Conservation (phyloP, 2,888 invertebrate species). For the Leucophora obtusa region DNA sequence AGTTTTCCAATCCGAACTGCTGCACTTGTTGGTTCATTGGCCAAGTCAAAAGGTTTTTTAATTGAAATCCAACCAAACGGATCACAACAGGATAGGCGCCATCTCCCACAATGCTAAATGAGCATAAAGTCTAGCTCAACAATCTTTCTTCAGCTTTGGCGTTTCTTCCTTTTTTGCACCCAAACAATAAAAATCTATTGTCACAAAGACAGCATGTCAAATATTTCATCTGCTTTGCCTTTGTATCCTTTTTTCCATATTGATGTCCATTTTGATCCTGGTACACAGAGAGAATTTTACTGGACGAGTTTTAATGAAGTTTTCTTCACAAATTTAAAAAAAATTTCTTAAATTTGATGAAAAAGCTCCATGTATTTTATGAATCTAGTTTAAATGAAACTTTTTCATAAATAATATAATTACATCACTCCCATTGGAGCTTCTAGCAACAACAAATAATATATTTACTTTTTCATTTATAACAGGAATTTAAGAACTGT, state of each 20-base stretch:
- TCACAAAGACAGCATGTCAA: slow-evolving; percentile 50
- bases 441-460: too few relatives aligned
- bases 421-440: too few relatives aligned
- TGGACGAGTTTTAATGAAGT: too few relatives aligned
- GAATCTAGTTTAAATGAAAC: too few relatives aligned
- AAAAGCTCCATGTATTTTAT: too few relatives aligned
- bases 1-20: slow-evolving; percentile 14
- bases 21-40: slow-evolving; percentile 24
- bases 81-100: slow-evolving; percentile 61
- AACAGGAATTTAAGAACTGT: too few relatives aligned
- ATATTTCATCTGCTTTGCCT: not conserved
- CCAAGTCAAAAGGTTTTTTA: slow-evolving; percentile 19
- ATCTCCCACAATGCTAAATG: slow-evolving; percentile 54
- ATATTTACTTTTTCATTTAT: too few relatives aligned
- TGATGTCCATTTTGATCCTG: slow-evolving; percentile 4
- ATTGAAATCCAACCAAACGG: slow-evolving; percentile 59
- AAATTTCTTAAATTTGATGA: too few relatives aligned
- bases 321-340: too few relatives aligned
- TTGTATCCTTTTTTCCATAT: slow-evolving; percentile 9
- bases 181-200: slow-evolving; percentile 52
- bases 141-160: not conserved
- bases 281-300: too few relatives aligned
- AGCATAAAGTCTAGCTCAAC: slow-evolving; percentile 33
- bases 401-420: too few relatives aligned
- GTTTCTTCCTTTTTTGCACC: slow-evolving; percentile 5